Conservation (phyloP, 2,888 invertebrate species). For the Melanophora roralis region DNA sequence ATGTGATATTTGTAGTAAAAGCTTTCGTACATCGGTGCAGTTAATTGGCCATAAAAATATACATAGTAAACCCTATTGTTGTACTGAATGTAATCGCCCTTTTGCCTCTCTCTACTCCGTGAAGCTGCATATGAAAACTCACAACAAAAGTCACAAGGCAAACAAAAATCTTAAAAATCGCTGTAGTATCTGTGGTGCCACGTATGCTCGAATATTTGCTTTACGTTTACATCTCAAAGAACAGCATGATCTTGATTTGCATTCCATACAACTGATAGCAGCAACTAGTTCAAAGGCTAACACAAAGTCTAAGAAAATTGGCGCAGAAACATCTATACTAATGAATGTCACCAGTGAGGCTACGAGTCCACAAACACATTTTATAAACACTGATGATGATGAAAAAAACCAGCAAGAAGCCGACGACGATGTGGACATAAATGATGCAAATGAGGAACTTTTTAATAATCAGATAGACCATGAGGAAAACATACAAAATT, state of each 20-base stretch:
- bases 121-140: conserved; percentile 86
- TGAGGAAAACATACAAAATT: conserved; percentile 66
- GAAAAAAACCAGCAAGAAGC: not conserved
- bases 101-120: conserved; percentile 88
- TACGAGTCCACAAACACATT: conserved; percentile 19
- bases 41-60: conserved; percentile 88
- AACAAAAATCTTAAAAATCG: conserved; percentile 83
- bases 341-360: conserved; percentile 68
- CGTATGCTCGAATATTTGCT: conserved; percentile 86
- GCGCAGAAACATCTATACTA: conserved; percentile 64
- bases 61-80: conserved; percentile 88
- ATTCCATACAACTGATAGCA: conserved; percentile 47
- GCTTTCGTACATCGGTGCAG: conserved; percentile 88
- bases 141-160: conserved; percentile 79
- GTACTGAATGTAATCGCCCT: conserved; percentile 86
- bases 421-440: not conserved
- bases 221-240: conserved; percentile 85
- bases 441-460: not conserved
- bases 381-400: conserved; percentile 58
- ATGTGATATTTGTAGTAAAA: conserved; percentile 86
- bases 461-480: conserved; percentile 63
- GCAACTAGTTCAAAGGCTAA: not conserved
- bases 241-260: conserved; percentile 78
- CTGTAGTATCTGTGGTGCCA: conserved; percentile 85
- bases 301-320: conserved; percentile 26